Evolutionary conservation across 2,888 invertebrate genomes (phyloP), one percentile per base, ranked within the genome.

Genomic region (Atrina japonica): DNA sequence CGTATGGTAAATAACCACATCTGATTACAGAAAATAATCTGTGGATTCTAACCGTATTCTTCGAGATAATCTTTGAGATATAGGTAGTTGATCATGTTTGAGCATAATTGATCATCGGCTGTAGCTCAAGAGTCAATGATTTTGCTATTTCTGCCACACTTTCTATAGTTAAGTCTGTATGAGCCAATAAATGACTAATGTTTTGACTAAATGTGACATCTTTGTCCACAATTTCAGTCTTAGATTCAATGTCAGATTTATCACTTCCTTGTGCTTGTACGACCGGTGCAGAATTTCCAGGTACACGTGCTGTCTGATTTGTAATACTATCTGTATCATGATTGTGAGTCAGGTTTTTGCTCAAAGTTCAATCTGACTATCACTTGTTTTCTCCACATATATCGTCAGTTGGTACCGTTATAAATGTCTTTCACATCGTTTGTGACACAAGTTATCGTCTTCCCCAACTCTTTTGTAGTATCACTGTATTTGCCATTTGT

Each of bases 1-100:
- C 16, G 66, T 64, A 59, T 75, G 73, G 55, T 70, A 77, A 43
- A 77, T 52, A 1, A 77, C 21, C 56, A 30, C 66, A 29, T 47
- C 59, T 3, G 9, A 47, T 55, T 6, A 55, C 25, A 72, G 35
- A 70, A 66, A 75, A 21, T 35, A 35, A 35, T 35, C 35, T 35
- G 35, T 7, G 5, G 35, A 35, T 35, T 35, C 35, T 35, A 35
- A 72, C 73, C 11, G 66, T 59, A 50, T 66, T 59, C 27, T 67
- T 56, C 18, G 73, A 35, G 3, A 78, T 21, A 50, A 72, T 30
- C 25, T 74, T 45, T 77, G 76, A 47, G 70, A 72, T 25, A 59
- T 35, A 14, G 79, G 73, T 11, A 75, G 23, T 23, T 29, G 30
- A 30, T 43, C 66, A 1, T 45, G 16, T 14, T 11, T 9, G 9